Conservation (phyloP, 2,888 invertebrate species). For the Tryphoninae sp. region DNA sequence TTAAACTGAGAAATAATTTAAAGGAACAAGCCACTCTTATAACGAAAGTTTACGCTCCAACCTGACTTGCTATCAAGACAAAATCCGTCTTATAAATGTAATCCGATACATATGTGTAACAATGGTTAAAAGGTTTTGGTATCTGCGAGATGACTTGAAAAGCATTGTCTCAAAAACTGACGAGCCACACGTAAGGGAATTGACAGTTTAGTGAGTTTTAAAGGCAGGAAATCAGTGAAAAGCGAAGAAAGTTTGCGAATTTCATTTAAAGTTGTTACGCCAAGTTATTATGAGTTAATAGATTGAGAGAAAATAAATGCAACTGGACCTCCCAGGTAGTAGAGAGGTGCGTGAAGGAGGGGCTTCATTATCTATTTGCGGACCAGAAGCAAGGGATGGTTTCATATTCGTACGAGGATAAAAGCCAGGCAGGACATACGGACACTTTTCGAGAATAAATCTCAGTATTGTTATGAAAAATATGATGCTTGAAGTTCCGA, state of each 20-base stretch:
- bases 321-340: too few species aligned
- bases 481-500: too few species aligned
- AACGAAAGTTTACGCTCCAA: conserved; percentile 56
- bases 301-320: too few species aligned
- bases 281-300: too few species aligned
- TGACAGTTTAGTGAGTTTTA: conserved; percentile 74
- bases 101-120: conserved; percentile 52
- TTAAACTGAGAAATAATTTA: conserved; percentile 2
- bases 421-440: too few species aligned
- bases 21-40: conserved; percentile 37
- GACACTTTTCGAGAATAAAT: too few species aligned
- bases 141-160: conserved; percentile 26
- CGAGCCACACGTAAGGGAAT: conserved; percentile 59
- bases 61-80: conserved; percentile 62
- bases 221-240: conserved; percentile 11
- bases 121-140: conserved; percentile 31
- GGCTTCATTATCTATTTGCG: too few species aligned
- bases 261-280: too few species aligned
- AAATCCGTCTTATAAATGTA: conserved; percentile 33
- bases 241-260: background rate
- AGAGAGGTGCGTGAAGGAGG: too few species aligned
- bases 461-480: too few species aligned
- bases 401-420: too few species aligned
- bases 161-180: conserved; percentile 46
- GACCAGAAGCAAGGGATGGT: too few species aligned